These are phyloP conservation scores for Thermophis baileyi DNA, from an alignment of 2,113 vertebrate species.

Conservation along the genomic window DNA sequence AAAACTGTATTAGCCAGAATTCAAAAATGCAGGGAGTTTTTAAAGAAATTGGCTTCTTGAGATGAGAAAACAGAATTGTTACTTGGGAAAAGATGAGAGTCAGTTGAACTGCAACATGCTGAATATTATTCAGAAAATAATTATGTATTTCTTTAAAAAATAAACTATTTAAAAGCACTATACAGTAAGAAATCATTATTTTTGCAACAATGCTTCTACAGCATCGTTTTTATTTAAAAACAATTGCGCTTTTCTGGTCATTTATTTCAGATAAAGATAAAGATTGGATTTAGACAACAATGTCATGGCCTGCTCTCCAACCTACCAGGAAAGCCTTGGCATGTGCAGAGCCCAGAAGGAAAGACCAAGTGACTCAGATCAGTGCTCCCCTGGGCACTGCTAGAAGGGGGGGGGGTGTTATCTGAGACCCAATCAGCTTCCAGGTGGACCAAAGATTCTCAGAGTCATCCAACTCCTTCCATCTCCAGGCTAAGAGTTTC, in stretches of 20 bases:
- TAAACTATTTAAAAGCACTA: slow-evolving; percentile 43
- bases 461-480: neutral
- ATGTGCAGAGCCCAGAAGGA: neutral
- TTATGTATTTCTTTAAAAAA: slow-evolving; percentile 41
- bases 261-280: neutral
- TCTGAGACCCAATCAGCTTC: neutral
- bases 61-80: slow-evolving; percentile 46
- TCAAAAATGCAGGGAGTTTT: neutral
- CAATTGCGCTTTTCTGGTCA: neutral
- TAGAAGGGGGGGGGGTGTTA: neutral
- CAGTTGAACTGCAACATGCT: slow-evolving; percentile 35
- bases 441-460: neutral
- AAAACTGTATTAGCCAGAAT: neutral
- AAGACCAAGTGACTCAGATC: neutral
- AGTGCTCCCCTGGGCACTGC: neutral
- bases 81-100: slow-evolving; percentile 59
- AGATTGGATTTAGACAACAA: neutral
- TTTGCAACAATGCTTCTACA: neutral
- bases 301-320: neutral
- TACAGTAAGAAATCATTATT: neutral
- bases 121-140: slow-evolving; percentile 60
- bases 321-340: neutral
- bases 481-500: neutral
- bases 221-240: neutral
- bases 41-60: slow-evolving; percentile 54